Base-by-base conservation (phyloP, 2,888 invertebrate species). In the Amblyteles armatorius region DNA sequence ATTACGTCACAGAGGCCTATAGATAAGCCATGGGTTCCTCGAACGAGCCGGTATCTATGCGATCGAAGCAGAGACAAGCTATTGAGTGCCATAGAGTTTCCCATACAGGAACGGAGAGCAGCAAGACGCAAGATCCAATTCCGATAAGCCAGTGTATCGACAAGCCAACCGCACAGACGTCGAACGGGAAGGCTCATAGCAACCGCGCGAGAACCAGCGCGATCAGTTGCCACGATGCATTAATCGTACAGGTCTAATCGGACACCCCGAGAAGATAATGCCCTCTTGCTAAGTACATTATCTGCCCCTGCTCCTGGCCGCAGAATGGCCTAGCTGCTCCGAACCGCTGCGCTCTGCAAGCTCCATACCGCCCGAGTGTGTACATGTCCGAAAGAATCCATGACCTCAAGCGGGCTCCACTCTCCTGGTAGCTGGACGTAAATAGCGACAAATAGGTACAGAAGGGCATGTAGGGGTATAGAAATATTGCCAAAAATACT, bases 161-260 rank as follows among this genome's bases (percentile, higher is more conserved):
- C 81, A 84, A 84, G 77, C 81, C 69, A 44, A 78, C 68, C 69
- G 69, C 78, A 78, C 84, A 72, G 57, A 68, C 69, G 68, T 68
- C 72, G 78, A 84, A 78, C 81, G 74, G 73, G 22, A 55, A 73
- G 52, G 71, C 50, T 69, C 63, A 65, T 33, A 11, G 80, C 60
- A 22, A 33, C 67, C 33, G 79, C 60, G 55, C 68, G 69, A 78
- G 73, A 81, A 44, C 81, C 81, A 81, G 84, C 60, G 74, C 81
- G 84, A 84, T 84, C 84, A 81, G 68, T 84, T 78, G 81, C 84
- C 84, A 78, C 81, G 84, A 84, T 84, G 73, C 81, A 84, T 81
- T 84, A 81, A 84, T 84, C 81, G 84, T 55, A 81, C 84, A 57
- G 81, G 52, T 76, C 84, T 84, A 84, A 84, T 84, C 84, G 84